Conservation (phyloP, 2,113 vertebrate genomes). For the Odobenus rosmarus region DNA sequence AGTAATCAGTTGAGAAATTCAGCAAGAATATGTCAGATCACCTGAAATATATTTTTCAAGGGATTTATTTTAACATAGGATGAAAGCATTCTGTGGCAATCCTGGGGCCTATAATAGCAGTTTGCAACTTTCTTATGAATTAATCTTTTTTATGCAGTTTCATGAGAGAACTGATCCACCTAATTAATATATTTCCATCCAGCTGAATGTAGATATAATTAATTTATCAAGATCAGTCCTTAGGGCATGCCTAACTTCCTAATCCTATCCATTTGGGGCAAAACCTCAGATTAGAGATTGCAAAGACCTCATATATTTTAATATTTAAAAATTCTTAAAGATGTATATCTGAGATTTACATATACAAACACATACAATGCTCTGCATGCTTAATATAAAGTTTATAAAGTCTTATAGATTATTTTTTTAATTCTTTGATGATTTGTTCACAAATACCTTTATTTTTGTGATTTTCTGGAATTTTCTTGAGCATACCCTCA, state of each 20-base stretch:
- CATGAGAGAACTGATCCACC: not conserved
- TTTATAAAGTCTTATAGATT: not conserved
- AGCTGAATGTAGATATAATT: not conserved
- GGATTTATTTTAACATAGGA: conserved; percentile 7
- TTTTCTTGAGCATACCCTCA: not conserved
- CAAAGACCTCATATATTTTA: not conserved
- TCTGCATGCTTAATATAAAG: not conserved
- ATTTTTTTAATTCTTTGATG: not conserved
- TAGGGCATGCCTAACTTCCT: not conserved
- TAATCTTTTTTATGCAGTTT: not conserved
- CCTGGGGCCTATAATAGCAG: not conserved
- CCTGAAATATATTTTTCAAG: not conserved
- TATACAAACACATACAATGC: not conserved
- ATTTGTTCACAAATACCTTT: not conserved
- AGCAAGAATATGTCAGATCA: not conserved
- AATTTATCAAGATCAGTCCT: not conserved
- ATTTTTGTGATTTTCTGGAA: not conserved
- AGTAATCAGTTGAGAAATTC: not conserved
- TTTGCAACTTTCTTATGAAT: not conserved
- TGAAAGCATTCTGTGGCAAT: not conserved
- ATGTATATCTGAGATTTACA: not conserved
- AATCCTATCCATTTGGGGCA: not conserved
- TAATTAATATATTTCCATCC: conserved; percentile 26
- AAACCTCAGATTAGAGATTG: not conserved
- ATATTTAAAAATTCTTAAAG: not conserved